phyloP scores from a whole-genome alignment of 2,113 vertebrate genomes.

The Irena cyanogastra region DNA sequence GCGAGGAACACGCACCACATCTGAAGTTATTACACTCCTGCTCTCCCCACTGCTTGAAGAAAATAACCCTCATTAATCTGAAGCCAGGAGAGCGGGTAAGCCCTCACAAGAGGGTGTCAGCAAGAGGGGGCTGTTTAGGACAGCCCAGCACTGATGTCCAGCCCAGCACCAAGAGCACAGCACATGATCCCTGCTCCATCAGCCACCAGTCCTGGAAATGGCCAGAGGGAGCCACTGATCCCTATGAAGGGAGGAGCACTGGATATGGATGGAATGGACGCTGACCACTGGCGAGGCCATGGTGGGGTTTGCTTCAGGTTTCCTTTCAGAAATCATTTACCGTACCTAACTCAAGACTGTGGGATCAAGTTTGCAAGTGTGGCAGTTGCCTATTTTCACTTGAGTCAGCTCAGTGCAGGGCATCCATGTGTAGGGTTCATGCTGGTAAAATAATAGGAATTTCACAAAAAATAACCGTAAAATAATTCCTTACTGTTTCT shows the following conservation, averaged over 20 bases:
- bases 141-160: not conserved
- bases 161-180: not conserved
- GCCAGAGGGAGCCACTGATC: not conserved
- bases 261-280: fast-evolving
- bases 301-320: not conserved
- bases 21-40: not conserved
- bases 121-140: not conserved
- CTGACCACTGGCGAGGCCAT: not conserved
- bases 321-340: not conserved
- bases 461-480: not conserved
- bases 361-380: not conserved
- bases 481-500: not conserved
- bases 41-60: not conserved
- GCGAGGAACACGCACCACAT: not conserved
- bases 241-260: not conserved
- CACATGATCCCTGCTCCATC: not conserved
- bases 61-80: not conserved
- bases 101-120: not conserved
- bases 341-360: not conserved
- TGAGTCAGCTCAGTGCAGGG: not conserved
- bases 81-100: not conserved
- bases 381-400: not conserved
- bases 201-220: not conserved
- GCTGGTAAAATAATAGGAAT: not conserved
- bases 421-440: fast-evolving